phyloP scores from a whole-genome alignment of 1,140 invertebrate species.

The Zaprionus nigranus region DNA sequence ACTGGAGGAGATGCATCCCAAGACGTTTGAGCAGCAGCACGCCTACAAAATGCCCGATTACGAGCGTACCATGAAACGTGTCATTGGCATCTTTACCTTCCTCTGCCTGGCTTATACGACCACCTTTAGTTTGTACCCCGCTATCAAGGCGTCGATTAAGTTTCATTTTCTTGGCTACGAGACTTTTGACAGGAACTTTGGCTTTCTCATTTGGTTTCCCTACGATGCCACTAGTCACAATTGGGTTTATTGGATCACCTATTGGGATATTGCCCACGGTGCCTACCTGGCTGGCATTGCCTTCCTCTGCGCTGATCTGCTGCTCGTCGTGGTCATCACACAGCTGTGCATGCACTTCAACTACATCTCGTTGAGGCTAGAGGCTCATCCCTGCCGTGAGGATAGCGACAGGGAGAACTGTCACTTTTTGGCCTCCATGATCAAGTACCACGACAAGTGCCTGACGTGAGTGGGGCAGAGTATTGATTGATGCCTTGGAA shows the following conservation, averaged over 20 bases:
- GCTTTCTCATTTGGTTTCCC: conserved; percentile 79
- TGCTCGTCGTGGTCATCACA: conserved; percentile 74
- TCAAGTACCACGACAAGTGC: conserved; percentile 72
- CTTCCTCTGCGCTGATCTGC: conserved; percentile 73
- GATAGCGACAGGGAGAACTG: conserved; percentile 46
- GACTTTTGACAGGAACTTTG: conserved; percentile 70
- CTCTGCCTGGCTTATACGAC: conserved; percentile 72
- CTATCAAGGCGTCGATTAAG: conserved; percentile 64
- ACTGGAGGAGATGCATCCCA: conserved; percentile 74
- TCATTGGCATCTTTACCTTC: conserved; percentile 69
- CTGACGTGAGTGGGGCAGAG: conserved; percentile 51
- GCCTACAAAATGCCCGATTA: conserved; percentile 54
- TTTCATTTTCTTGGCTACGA: conserved; percentile 67
- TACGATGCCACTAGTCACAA: conserved; percentile 62
- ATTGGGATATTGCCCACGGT: conserved; percentile 73
- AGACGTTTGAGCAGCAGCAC: conserved; percentile 41
- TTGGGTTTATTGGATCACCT: conserved; percentile 67
- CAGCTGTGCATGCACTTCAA: conserved; percentile 80
- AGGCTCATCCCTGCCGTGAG: conserved; percentile 48
- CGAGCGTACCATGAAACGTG: conserved; percentile 65
- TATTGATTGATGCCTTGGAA: background rate
- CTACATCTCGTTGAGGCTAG: conserved; percentile 60
- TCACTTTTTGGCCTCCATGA: conserved; percentile 54
- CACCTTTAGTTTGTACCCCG: conserved; percentile 71
- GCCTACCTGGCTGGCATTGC: conserved; percentile 77